phyloP scores from a whole-genome alignment of 2,797 vertebrate genomes.

The Amblyraja radiata region DNA sequence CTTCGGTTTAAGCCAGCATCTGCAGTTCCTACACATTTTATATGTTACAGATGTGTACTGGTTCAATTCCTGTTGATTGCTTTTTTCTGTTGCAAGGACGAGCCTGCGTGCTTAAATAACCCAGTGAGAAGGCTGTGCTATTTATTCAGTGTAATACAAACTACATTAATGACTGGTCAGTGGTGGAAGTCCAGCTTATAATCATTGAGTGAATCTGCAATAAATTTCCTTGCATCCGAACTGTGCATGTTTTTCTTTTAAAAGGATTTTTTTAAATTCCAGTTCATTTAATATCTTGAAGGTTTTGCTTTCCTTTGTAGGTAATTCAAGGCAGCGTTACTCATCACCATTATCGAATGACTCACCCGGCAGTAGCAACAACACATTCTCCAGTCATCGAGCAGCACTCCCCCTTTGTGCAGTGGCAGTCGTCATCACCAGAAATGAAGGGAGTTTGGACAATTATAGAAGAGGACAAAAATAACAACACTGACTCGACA shows the following conservation, averaged over 20 bases:
- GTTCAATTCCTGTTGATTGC: not conserved
- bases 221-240: not conserved
- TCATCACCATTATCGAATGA: not conserved
- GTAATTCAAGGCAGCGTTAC: not conserved
- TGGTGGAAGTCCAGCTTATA: not conserved
- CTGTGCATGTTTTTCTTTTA: not conserved
- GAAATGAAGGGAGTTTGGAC: not conserved
- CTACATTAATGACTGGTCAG: not conserved
- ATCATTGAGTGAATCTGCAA: not conserved
- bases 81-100: not conserved
- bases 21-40: no score
- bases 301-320: not conserved
- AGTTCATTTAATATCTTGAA: slow-evolving; percentile 16
- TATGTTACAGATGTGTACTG: not conserved
- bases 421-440: not conserved
- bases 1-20: no score
- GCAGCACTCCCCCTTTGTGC: not conserved
- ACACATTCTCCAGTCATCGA: not conserved
- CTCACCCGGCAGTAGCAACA: not conserved
- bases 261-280: not conserved
- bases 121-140: not conserved
- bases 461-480: not conserved
- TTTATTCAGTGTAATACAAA: not conserved
- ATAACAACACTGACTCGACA: not conserved
- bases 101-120: not conserved